These are phyloP conservation scores for Callipepla squamata DNA, from an alignment of 2,113 vertebrate genomes.

Conservation along the genomic window DNA sequence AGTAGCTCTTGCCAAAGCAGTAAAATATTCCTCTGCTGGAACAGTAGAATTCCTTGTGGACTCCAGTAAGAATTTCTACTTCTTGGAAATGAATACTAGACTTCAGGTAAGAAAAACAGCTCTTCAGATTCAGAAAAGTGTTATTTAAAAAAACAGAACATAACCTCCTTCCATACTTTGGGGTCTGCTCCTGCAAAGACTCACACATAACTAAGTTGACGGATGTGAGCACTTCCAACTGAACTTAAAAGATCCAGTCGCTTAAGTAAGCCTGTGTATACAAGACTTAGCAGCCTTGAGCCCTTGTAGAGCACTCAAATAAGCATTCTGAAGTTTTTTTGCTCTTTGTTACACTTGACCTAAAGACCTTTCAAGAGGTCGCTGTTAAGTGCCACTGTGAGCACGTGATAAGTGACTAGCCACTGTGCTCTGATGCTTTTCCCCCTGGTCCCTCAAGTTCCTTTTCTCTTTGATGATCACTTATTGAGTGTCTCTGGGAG, in stretches of 20 bases:
- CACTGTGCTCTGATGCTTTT: conserved; percentile 44
- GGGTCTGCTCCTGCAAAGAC: conserved; percentile 4
- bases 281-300: neutral
- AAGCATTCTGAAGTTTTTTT: neutral
- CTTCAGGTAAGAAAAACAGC: conserved; percentile 87
- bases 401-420: conserved; percentile 18
- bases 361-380: conserved; percentile 50
- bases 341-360: conserved; percentile 57
- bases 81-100: conserved; percentile 99
- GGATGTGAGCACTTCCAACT: neutral
- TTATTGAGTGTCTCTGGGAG: neutral
- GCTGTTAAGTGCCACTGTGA: conserved; percentile 34
- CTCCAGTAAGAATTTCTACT: conserved; percentile 94
- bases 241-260: neutral
- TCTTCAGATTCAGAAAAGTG: conserved; percentile 25
- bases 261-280: neutral
- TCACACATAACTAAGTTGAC: neutral
- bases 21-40: conserved; percentile 94
- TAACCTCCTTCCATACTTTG: conserved; percentile 3
- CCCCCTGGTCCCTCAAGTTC: conserved; percentile 34
- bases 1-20: conserved; percentile 92
- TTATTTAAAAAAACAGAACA: conserved; percentile 51
- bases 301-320: neutral
- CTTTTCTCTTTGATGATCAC: conserved; percentile 57
- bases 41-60: conserved; percentile 98